Evolutionary conservation across 2,113 vertebrate genomes (phyloP), one percentile per base, ranked within the genome.

Genomic region (Gadus chalcogrammus): DNA sequence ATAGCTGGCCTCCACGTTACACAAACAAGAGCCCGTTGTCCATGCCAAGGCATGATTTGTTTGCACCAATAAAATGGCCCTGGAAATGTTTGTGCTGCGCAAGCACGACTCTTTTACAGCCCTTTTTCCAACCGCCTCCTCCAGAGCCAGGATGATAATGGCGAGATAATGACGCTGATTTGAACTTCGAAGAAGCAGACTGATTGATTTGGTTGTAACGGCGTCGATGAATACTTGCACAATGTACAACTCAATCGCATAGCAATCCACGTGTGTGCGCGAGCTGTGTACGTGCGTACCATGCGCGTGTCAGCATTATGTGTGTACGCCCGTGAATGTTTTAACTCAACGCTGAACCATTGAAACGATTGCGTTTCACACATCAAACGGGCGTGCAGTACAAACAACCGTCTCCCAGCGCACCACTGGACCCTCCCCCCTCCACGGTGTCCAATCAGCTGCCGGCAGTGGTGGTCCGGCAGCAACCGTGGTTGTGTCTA

Each of bases 51-150:
- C 79, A 73, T 75, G 81, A 87, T 88, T 86, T 87, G 81, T 88
- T 85, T 87, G 78, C 70, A 53, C 70, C 73, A 83, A 76, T 85
- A 88, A 88, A 85, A 83, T 68, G 28, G 12, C 35, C 61, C 28
- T 73, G 75, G 69, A 88, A 84, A 82, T 85, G 82, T 77, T 85
- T 74, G 61, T 79, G 79, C 80, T 69, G 35, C 75, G 78, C 67
- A 87, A 74, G 83, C 79, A 87, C 83, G 74, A 88, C 75, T 85
- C 83, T 84, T 16, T 80, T 79, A 85, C 75, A 72, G 78, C 53
- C 1, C 65, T 82, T 85, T 88, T 87, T 82, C 78, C 82, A 77
- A 77, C 56, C 58, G 55, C 74, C 65, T 69, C 53, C 59, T 84
- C 74, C 76, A 83, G 81, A 64, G 70, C 67, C 78, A 55, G 75